Evolutionary conservation across 1,140 invertebrate species (phyloP).

Genomic region (Orchestia grillus): DNA sequence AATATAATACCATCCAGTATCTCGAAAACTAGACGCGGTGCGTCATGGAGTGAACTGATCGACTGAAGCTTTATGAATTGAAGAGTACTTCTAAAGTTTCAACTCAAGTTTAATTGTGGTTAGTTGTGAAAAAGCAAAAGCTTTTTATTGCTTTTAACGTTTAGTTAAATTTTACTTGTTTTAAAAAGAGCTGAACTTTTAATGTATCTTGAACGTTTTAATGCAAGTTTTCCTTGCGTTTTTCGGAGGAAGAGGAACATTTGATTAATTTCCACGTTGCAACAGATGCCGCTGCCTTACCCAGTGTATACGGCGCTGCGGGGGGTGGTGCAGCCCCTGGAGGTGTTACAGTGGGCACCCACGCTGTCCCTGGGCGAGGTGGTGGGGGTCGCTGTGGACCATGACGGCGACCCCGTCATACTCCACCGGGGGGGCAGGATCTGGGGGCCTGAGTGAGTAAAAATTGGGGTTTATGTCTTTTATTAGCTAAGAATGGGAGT

Average conservation of each 20-base stretch:
- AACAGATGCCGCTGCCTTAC: constrained; percentile 27
- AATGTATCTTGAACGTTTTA: no score
- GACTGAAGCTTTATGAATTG: no score
- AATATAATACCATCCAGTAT: no score
- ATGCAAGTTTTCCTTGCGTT: no score
- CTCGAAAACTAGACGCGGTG: no score
- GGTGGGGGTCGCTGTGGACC: constrained; percentile 86
- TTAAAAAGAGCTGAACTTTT: no score
- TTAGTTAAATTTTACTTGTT: no score
- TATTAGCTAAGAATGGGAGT: neutral
- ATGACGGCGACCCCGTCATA: constrained; percentile 84
- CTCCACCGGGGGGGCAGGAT: constrained; percentile 87
- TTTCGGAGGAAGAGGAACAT: neutral
- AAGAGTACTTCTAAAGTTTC: no score
- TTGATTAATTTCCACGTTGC: neutral
- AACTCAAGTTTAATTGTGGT: no score
- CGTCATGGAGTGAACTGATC: no score
- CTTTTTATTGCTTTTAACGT: no score
- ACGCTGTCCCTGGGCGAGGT: constrained; percentile 84
- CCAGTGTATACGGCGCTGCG: constrained; percentile 11
- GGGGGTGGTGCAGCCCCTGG: constrained; percentile 58
- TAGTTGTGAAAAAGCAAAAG: no score
- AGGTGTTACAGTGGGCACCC: constrained; percentile 70
- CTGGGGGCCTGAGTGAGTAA: constrained; percentile 84
- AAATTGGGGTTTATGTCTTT: neutral